Percentiles rank a stretch among this genome's conserved stretches.
Evolutionary conservation across 2,888 invertebrate species (phyloP).

Genomic region (Cremastinae sp.): DNA sequence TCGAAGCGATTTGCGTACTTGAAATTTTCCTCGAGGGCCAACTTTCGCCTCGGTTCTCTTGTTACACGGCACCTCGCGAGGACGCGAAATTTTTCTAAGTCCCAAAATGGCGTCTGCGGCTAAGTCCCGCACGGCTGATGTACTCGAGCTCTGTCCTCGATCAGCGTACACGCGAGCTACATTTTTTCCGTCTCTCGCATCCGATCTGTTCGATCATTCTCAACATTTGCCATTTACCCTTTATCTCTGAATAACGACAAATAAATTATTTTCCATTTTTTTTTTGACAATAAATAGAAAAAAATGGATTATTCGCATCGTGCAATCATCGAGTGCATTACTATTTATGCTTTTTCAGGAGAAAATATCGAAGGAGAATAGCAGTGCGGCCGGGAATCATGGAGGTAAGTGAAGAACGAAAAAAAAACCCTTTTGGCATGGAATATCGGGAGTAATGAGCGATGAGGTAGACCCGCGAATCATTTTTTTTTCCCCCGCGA

Average conservation of each 20-base stretch:
- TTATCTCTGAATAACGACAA: no score
- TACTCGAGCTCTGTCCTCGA: constrained; percentile 43
- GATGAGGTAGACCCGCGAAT: neutral
- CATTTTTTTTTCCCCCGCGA: constrained; percentile 1
- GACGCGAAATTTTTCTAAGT: constrained; percentile 87
- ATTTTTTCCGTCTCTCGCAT: neutral
- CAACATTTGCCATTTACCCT: neutral
- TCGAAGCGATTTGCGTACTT: constrained; percentile 61
- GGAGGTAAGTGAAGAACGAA: constrained; percentile 74
- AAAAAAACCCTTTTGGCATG: constrained; percentile 2
- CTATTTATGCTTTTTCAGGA: constrained; percentile 73
- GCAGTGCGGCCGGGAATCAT: constrained; percentile 78
- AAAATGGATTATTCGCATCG: constrained; percentile 21
- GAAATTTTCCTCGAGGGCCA: constrained; percentile 59
- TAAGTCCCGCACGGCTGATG: constrained; percentile 83
- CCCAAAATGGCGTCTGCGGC: constrained; percentile 93
- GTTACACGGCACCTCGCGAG: constrained; percentile 78
- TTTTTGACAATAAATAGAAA: neutral
- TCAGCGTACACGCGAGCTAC: neutral
- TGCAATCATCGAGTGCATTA: constrained; percentile 54
- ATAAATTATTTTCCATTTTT: neutral
- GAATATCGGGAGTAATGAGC: neutral
- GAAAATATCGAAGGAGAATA: constrained; percentile 78
- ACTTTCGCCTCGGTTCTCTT: constrained; percentile 81
- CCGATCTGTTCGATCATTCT: neutral